Evolutionary conservation across 2,113 vertebrate genomes (phyloP), one percentile per base, ranked within the genome.

Genomic region (Alethe diademata): DNA sequence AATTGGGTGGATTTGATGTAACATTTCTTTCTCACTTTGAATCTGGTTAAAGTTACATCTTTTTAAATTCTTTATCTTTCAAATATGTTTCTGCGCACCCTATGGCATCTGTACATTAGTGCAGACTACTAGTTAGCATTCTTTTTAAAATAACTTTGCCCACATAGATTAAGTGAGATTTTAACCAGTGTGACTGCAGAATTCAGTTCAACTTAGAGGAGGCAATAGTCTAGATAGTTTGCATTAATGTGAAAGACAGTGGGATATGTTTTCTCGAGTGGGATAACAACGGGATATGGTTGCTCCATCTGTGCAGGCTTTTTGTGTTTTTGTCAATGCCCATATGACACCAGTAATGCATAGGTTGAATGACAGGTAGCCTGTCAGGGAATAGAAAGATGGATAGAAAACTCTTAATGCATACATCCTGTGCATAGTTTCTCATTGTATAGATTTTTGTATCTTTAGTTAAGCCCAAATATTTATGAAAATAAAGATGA

Each of bases 301-400:
- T 76, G 4, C 23, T 88, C 12, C 16, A 18, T 29, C 11, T 51
- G 2, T 23, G 7, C 9, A 33, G 12, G 0, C 7, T 40, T 88
- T 69, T 54, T 36, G 11, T 72, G 26, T 14, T 72, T 92, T 76
- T 65, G 56, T 64, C 17, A 72, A 45, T 48, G 6, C 40, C 19
- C 1, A 0, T 42, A 48, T 16, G 17, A 61, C 14, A 53, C 14
- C 0, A 8, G 8, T 25, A 69, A 65, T 14, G 9, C 22, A 53
- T 6, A 53, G 31, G 5, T 19, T 82, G 28, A 83, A 57, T 57
- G 13, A 76, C 57, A 12, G 3, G 5, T 11, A 51, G 22, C 24
- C 2, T 51, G 16, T 19, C 24, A 88, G 6, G 17, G 9, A 69
- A 43, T 5, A n/a, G 16, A 72, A 86, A 48, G n/a, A 65, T 56